Evolutionary conservation across 2,888 invertebrate genomes (phyloP).

Genomic region (Apodemia mormo): DNA sequence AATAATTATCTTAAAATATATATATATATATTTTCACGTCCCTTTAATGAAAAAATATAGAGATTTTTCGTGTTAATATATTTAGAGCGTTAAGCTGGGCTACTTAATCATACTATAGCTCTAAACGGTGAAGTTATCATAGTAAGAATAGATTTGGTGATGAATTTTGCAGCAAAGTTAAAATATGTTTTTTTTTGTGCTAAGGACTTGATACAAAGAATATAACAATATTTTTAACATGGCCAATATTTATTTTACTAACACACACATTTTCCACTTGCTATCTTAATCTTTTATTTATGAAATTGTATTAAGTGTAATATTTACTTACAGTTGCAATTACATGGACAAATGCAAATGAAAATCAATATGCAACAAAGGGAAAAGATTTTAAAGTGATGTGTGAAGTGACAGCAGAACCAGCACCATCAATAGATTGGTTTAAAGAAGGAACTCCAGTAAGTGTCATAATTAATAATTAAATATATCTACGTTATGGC

Average conservation of each 20-base stretch:
- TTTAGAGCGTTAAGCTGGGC: too few species aligned
- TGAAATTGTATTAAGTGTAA: not conserved
- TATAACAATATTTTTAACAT: not conserved
- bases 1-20: too few species aligned
- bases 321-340: slow-evolving; percentile 85
- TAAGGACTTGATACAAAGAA: not conserved
- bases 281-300: not conserved
- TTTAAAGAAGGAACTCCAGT: slow-evolving; percentile 87
- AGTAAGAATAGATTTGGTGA: too few species aligned
- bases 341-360: slow-evolving; percentile 92
- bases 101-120: too few species aligned
- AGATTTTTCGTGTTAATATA: too few species aligned
- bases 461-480: slow-evolving; percentile 45
- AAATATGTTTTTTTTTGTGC: too few species aligned
- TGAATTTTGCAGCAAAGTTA: too few species aligned
- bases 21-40: too few species aligned
- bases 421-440: slow-evolving; percentile 93
- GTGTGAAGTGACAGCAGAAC: slow-evolving; percentile 93
- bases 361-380: slow-evolving; percentile 90
- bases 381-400: slow-evolving; percentile 88
- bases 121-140: too few species aligned
- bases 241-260: not conserved
- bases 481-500: not conserved
- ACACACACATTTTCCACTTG: not conserved
- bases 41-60: too few species aligned